Evolutionary conservation across 2,888 invertebrate species (phyloP).

Genomic region (Euclidia mi): DNA sequence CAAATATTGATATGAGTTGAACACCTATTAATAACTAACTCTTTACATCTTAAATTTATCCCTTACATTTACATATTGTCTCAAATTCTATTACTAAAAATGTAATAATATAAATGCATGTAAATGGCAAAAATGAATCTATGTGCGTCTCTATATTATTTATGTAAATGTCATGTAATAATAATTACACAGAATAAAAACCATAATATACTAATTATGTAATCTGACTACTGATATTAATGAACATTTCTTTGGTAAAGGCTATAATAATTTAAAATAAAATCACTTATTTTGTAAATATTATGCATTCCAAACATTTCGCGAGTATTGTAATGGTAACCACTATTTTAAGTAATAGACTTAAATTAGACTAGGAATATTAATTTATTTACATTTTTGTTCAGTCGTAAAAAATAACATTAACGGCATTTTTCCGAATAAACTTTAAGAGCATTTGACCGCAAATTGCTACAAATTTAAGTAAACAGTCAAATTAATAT

Average conservation of each 20-base stretch:
- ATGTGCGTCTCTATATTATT: conserved; percentile 37
- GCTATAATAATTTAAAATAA: conserved; percentile 24
- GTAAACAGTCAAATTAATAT: conserved; percentile 10
- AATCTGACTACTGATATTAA: conserved; percentile 25
- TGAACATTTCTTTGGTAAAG: conserved; percentile 53
- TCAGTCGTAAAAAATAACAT: conserved; percentile 70
- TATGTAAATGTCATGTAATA: conserved; percentile 1
- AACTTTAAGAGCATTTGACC: conserved; percentile 35
- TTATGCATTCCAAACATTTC: conserved; percentile 23
- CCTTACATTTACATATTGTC: conserved; percentile 83
- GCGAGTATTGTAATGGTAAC: conserved; percentile 51
- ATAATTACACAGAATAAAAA: neutral
- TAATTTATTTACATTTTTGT: conserved; percentile 78
- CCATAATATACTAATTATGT: neutral
- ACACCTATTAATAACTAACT: conserved; percentile 52
- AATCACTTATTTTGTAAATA: conserved; percentile 26
- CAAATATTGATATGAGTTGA: conserved; percentile 60
- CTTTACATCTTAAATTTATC: conserved; percentile 50
- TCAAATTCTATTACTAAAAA: conserved; percentile 72
- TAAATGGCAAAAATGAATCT: conserved; percentile 45
- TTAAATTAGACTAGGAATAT: conserved; percentile 69
- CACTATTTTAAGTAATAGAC: conserved; percentile 65
- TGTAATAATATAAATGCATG: conserved; percentile 39
- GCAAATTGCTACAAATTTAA: conserved; percentile 10
- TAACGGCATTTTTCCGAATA: conserved; percentile 45